Evolutionary conservation across 1,140 invertebrate species (phyloP).

Genomic region (Caerostris darwini): DNA sequence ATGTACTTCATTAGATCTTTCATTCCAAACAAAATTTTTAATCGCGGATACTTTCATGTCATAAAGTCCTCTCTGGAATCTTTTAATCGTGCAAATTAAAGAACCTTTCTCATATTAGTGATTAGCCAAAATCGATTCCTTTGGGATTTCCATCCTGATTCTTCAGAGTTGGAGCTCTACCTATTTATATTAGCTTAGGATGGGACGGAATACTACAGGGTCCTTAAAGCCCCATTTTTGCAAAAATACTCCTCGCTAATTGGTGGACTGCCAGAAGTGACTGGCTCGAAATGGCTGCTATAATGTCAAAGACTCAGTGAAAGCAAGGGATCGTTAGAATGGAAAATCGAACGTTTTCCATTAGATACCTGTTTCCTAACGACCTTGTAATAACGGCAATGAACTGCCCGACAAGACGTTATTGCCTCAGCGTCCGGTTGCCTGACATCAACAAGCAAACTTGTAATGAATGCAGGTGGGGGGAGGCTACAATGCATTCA

Average conservation of each 20-base stretch:
- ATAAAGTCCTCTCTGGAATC: neutral
- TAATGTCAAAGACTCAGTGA: neutral
- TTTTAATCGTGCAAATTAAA: neutral
- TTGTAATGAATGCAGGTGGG: neutral
- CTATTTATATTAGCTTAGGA: neutral
- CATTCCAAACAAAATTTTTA: neutral
- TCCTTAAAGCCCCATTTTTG: conserved; percentile 31
- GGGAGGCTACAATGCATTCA: neutral
- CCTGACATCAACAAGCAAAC: neutral
- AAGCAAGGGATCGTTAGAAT: neutral
- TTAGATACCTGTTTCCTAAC: conserved; percentile 44
- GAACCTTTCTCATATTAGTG: neutral
- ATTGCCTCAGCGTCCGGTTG: conserved; percentile 15
- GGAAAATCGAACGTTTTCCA: conserved; percentile 45
- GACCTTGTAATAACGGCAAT: conserved; percentile 45
- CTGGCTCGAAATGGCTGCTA: neutral
- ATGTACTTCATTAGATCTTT: conserved; percentile 30
- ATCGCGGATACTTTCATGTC: neutral
- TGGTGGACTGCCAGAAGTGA: conserved; percentile 21
- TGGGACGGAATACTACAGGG: too few species aligned
- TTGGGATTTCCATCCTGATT: neutral
- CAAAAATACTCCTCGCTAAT: conserved; percentile 23
- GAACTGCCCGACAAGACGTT: conserved; percentile 33
- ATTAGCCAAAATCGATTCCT: neutral
- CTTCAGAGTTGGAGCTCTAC: neutral